Evolutionary conservation across 2,797 vertebrate species (phyloP).

Genomic region (Natrix natrix): DNA sequence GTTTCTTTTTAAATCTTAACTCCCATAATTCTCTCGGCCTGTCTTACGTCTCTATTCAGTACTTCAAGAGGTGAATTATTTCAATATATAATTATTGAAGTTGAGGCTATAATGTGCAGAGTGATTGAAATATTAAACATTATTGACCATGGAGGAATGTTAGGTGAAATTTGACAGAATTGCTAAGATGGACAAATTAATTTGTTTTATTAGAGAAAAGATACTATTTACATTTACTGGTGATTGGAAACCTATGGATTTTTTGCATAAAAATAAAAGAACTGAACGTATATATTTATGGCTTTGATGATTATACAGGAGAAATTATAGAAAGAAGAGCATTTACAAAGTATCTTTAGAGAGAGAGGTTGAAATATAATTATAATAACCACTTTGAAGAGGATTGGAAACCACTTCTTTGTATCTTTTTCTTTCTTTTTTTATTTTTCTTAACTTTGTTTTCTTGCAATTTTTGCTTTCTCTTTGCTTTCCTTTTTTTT

Average conservation of each 20-base stretch:
- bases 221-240: not conserved
- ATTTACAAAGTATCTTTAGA: not conserved
- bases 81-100: not conserved
- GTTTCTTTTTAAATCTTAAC: not conserved
- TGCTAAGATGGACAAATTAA: not conserved
- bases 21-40: not conserved
- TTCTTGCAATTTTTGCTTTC: not conserved
- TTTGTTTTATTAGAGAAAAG: not conserved
- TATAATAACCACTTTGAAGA: not conserved
- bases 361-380: not conserved
- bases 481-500: not conserved
- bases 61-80: not conserved
- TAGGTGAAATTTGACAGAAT: not conserved
- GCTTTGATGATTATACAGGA: not conserved
- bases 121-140: not conserved
- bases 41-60: not conserved
- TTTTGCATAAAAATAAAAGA: not conserved
- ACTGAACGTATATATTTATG: not conserved
- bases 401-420: not conserved
- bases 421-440: not conserved
- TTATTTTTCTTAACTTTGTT: not conserved
- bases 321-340: not conserved
- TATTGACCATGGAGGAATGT: not conserved
- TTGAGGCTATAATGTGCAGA: not conserved
- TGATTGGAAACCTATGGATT: not conserved